Evolutionary conservation across 1,140 invertebrate genomes (phyloP).

Genomic region (Apis mellifera): Amel_HAv3.1 CM009934.2:8089501-8090000

Average conservation of each 20-base stretch:
- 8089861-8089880: constrained; percentile 18
- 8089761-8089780: background rate
- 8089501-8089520: too few species aligned
- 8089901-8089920: background rate
- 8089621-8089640: background rate
- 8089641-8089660: background rate
- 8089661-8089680: background rate
- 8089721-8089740: background rate
- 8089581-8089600: background rate
- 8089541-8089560: too few species aligned
- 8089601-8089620: background rate
- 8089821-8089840: constrained; percentile 5
- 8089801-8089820: background rate
- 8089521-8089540: too few species aligned
- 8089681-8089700: background rate
- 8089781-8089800: background rate
- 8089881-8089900: background rate
- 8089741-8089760: constrained; percentile 29
- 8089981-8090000: constrained; percentile 32
- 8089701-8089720: background rate
- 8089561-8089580: too few species aligned
- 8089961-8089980: constrained; percentile 41
- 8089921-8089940: constrained; percentile 21
- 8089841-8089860: constrained; percentile 5
- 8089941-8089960: constrained; percentile 34